Evolutionary conservation across 1,140 invertebrate species (phyloP).

Genomic region (Nomia melanderi): DNA sequence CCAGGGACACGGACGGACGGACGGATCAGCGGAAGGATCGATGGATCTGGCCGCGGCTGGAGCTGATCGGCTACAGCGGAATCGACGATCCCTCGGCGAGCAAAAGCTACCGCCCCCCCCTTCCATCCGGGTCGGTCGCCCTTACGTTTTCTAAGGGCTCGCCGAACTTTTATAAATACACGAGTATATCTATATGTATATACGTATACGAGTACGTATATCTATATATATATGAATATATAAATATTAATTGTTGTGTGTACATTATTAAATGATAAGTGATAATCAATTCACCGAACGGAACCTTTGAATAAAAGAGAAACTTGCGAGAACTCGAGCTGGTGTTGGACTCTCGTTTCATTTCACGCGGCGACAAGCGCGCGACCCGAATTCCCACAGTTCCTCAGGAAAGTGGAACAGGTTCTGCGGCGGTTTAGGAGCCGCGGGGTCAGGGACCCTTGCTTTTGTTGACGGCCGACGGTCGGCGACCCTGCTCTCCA

Average conservation of each 20-base stretch:
- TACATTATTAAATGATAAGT: constrained; percentile 73
- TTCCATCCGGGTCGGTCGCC: constrained; percentile 1
- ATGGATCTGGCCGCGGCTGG: too few relatives aligned
- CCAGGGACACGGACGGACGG: background rate
- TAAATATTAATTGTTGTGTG: constrained; percentile 60
- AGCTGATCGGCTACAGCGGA: too few relatives aligned
- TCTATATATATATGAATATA: constrained; percentile 44
- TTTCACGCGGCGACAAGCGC: too few relatives aligned
- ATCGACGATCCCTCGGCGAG: too few relatives aligned
- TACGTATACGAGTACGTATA: constrained; percentile 35
- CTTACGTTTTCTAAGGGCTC: constrained; percentile 64
- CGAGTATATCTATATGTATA: constrained; percentile 49
- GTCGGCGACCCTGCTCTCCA: too few relatives aligned
- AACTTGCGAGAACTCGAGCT: constrained; percentile 33
- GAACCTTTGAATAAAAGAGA: constrained; percentile 73
- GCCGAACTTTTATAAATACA: constrained; percentile 55
- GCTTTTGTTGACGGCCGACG: too few relatives aligned
- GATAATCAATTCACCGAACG: constrained; percentile 65
- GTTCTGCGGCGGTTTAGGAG: too few relatives aligned
- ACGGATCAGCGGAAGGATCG: constrained; percentile 11
- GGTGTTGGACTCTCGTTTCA: constrained; percentile 21
- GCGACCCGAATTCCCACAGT: too few relatives aligned
- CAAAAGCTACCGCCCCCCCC: too few relatives aligned
- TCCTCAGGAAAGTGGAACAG: too few relatives aligned
- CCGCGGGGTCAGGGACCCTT: too few relatives aligned